Conservation (phyloP, 2,113 vertebrate species). For the Gadus macrocephalus region DNA sequence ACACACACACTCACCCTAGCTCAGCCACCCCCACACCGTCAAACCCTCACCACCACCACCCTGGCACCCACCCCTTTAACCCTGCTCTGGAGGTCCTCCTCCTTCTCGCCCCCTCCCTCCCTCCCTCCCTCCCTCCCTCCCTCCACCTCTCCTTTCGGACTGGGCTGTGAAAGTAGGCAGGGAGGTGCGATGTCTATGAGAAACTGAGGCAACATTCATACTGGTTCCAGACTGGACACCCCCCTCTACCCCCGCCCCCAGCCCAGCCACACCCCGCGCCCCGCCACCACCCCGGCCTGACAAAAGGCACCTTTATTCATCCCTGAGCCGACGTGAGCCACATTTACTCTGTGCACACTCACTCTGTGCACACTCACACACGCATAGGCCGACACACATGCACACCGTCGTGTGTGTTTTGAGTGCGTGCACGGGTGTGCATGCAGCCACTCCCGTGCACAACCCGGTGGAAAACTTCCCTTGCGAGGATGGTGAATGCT, state of each 20-base stretch:
- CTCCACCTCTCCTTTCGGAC: slow-evolving; percentile 66
- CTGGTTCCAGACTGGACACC: slow-evolving; percentile 71
- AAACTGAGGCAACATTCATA: slow-evolving; percentile 90
- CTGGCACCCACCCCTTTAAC: slow-evolving; percentile 45
- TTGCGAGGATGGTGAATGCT: slow-evolving; percentile 54
- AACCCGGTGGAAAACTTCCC: slow-evolving; percentile 48
- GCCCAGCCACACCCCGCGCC: slow-evolving; percentile 40
- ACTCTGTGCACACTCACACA: slow-evolving; percentile 54
- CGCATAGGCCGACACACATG: slow-evolving; percentile 31
- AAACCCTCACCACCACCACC: slow-evolving; percentile 65
- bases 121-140: slow-evolving; percentile 47
- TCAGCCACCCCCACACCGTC: slow-evolving; percentile 55
- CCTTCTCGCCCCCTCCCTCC: slow-evolving; percentile 46
- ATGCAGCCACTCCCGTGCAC: too few species aligned
- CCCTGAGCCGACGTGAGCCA: slow-evolving; percentile 52
- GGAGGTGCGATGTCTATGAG: slow-evolving; percentile 76
- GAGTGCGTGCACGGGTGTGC: slow-evolving; percentile 12
- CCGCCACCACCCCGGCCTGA: slow-evolving; percentile 62
- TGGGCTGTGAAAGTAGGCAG: slow-evolving; percentile 75
- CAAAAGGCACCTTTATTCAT: slow-evolving; percentile 97
- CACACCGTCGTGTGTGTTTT: slow-evolving; percentile 3
- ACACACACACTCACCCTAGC: slow-evolving; percentile 42
- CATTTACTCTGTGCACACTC: slow-evolving; percentile 62
- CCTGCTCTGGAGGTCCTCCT: slow-evolving; percentile 54
- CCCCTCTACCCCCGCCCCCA: slow-evolving; percentile 51